Conservation (phyloP, 2,888 invertebrate genomes). For the Ophonus ardosiacus region DNA sequence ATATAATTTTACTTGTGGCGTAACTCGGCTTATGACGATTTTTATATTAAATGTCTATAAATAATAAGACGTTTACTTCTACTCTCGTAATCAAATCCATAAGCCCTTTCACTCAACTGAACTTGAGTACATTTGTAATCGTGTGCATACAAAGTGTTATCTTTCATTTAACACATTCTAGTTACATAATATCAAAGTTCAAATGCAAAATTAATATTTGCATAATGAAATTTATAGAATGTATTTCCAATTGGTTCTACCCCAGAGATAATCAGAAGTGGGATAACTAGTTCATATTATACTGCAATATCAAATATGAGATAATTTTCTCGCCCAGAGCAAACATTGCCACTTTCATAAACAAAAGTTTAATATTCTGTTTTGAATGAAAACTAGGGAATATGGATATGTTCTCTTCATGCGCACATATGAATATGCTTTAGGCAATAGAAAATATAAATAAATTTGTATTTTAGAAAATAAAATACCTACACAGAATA, state of each 20-base stretch:
- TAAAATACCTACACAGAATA: no score
- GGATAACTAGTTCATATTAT: not conserved
- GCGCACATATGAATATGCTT: no score
- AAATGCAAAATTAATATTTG: not conserved
- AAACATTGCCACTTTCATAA: no score
- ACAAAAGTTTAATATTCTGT: no score
- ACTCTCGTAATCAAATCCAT: not conserved
- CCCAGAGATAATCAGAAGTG: not conserved
- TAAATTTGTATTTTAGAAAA: no score
- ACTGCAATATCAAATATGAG: not conserved
- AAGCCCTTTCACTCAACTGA: not conserved
- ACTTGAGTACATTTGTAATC: not conserved
- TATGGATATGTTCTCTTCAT: no score
- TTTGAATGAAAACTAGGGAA: no score
- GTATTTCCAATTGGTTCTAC: not conserved
- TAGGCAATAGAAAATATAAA: no score
- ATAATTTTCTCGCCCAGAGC: no score
- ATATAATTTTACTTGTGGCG: no score
- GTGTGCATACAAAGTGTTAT: not conserved
- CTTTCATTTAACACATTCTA: not conserved
- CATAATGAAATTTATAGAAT: not conserved
- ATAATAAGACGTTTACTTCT: not conserved
- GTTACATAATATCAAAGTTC: not conserved
- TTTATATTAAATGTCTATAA: not conserved
- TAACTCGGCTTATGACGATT: no score